Evolutionary conservation across 2,113 vertebrate genomes (phyloP).

Genomic region (Bujurquina vittata): DNA sequence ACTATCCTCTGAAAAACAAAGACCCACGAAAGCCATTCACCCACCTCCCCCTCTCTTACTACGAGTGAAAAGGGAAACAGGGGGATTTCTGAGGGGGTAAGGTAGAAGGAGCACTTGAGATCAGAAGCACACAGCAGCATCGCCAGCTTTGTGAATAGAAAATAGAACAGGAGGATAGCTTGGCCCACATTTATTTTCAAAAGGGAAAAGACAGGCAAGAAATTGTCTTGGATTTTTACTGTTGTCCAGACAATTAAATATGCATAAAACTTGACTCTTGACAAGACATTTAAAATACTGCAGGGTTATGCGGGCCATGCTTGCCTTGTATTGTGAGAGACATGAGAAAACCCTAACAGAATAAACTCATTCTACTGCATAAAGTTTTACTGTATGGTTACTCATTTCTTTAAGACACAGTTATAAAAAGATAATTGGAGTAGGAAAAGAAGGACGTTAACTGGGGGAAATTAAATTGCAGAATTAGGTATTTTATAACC

Average conservation of each 20-base stretch:
- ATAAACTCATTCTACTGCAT: background rate
- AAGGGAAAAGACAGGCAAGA: background rate
- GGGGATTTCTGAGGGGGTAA: background rate
- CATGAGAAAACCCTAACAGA: background rate
- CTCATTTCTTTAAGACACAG: background rate
- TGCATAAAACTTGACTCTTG: background rate
- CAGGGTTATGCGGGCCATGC: background rate
- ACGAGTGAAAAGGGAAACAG: background rate
- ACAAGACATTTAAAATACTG: background rate
- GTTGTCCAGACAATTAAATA: background rate
- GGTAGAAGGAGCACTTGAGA: background rate
- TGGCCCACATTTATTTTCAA: slow-evolving; percentile 1
- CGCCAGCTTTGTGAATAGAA: background rate
- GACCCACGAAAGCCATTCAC: background rate
- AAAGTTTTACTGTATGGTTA: background rate
- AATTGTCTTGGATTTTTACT: background rate
- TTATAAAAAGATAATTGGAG: slow-evolving; percentile 8
- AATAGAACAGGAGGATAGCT: background rate
- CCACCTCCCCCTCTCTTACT: background rate
- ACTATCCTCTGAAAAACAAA: background rate
- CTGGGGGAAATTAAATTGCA: background rate
- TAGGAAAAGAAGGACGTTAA: background rate
- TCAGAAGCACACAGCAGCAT: background rate
- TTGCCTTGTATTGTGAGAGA: background rate
- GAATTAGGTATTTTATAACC: background rate